phyloP scores from a whole-genome alignment of 1,140 invertebrate species.

The Kradibia gibbosae region DNA sequence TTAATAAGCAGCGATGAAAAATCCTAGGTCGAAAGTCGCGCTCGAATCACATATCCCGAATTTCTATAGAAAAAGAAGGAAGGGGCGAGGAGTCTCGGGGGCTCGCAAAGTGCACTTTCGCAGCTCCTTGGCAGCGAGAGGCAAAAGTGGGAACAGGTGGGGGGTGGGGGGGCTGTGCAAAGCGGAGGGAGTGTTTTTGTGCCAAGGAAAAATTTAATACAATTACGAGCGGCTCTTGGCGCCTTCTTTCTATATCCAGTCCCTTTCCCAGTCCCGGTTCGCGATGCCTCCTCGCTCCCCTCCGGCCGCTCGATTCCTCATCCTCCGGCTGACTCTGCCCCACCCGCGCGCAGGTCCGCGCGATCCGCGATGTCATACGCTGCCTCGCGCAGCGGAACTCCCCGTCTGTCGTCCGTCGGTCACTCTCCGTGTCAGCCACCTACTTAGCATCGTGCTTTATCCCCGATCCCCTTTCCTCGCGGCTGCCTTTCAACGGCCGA shows the following conservation, averaged over 20 bases:
- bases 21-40: neutral
- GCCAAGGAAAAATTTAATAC: conserved; percentile 64
- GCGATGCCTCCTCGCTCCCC: conserved; percentile 44
- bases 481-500: no score
- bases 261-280: neutral
- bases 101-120: conserved; percentile 33
- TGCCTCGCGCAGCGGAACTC: conserved; percentile 30
- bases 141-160: conserved; percentile 31
- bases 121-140: conserved; percentile 32
- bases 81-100: neutral
- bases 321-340: neutral
- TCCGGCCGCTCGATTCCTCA: neutral
- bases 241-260: conserved; percentile 40
- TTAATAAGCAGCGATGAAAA: conserved; percentile 14
- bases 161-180: conserved; percentile 50
- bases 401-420: conserved; percentile 46
- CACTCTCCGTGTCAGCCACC: conserved; percentile 50
- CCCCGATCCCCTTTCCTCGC: conserved; percentile 25
- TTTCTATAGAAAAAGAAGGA: conserved; percentile 27
- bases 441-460: conserved; percentile 50
- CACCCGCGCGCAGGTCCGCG: neutral
- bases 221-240: conserved; percentile 65
- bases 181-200: conserved; percentile 54
- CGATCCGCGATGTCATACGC: neutral
- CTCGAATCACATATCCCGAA: conserved; percentile 29